Conservation (phyloP, 1,140 invertebrate genomes). For the Drosophila simulans region DNA sequence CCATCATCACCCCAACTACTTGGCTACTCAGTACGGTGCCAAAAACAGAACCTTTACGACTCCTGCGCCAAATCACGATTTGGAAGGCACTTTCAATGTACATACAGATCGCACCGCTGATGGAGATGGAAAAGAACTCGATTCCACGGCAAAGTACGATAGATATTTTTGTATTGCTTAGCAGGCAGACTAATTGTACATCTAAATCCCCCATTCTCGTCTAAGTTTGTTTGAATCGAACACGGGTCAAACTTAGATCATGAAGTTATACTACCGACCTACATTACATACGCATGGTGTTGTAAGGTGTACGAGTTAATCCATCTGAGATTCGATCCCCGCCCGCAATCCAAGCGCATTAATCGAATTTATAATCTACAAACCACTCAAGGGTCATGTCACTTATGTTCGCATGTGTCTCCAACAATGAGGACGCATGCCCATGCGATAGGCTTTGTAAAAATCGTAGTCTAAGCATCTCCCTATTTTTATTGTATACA, state of each 20-base stretch:
- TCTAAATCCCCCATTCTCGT: slow-evolving; percentile 38
- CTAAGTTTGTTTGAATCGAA: slow-evolving; percentile 53
- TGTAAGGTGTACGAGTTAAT: slow-evolving; percentile 24
- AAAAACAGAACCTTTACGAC: slow-evolving; percentile 42
- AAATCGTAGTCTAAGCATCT: slow-evolving; percentile 48
- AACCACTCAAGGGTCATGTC: slow-evolving; percentile 38
- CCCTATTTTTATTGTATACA: slow-evolving; percentile 54
- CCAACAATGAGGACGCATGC: slow-evolving; percentile 11
- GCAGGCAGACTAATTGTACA: slow-evolving; percentile 60
- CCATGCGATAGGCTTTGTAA: slow-evolving; percentile 40
- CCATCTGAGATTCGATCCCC: slow-evolving; percentile 32
- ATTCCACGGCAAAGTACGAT: slow-evolving; percentile 40
- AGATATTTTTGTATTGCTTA: slow-evolving; percentile 75
- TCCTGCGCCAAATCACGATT: slow-evolving; percentile 50
- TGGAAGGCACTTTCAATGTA: slow-evolving; percentile 42
- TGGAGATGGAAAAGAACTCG: slow-evolving; percentile 6
- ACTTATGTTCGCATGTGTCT: slow-evolving; percentile 28
- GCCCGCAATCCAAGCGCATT: slow-evolving; percentile 38
- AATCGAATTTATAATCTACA: slow-evolving; percentile 50
- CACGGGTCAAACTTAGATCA: slow-evolving; percentile 50
- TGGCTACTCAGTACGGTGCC: slow-evolving; percentile 56
- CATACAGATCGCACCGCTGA: slow-evolving; percentile 33
- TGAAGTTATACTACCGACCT: slow-evolving; percentile 2
- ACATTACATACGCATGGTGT: no score
- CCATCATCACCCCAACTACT: slow-evolving; percentile 11